Percentiles rank a stretch among this genome's conserved stretches.
These are phyloP conservation scores for Zaprionus lineosus DNA, from an alignment of 2,888 invertebrate genomes.

Conservation along the genomic window DNA sequence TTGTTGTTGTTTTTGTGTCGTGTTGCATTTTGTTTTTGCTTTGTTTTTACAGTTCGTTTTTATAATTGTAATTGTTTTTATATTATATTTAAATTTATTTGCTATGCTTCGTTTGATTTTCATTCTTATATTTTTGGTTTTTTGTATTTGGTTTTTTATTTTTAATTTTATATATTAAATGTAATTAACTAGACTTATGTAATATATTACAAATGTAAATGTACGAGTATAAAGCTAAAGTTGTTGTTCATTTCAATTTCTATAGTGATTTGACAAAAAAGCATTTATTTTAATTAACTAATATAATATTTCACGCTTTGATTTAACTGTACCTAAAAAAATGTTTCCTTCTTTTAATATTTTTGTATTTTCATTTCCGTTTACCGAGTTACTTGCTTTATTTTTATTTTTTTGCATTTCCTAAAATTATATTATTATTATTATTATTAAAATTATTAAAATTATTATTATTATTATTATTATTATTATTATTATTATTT, in stretches of 20 bases:
- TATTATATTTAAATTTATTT: constrained; percentile 65
- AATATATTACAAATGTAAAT: constrained; percentile 75
- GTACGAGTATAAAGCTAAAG: constrained; percentile 77
- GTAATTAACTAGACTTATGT: constrained; percentile 75
- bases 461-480: constrained; percentile 17
- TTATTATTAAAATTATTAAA: too few relatives aligned
- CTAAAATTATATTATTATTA: too few relatives aligned
- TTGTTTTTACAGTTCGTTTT: constrained; percentile 61
- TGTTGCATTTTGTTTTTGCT: constrained; percentile 17
- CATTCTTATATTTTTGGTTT: constrained; percentile 57
- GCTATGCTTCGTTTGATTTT: constrained; percentile 74
- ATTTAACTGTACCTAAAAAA: constrained; percentile 75
- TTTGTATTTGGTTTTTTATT: constrained; percentile 36
- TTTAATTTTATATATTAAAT: constrained; percentile 45
- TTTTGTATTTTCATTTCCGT: constrained; percentile 27
- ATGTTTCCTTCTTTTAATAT: constrained; percentile 32
- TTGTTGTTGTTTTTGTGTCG: too few relatives aligned
- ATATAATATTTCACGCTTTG: constrained; percentile 73
- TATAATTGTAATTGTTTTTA: constrained; percentile 38
- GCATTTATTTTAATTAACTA: constrained; percentile 74
- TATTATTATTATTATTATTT: constrained; percentile 16
- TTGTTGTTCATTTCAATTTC: constrained; percentile 65
- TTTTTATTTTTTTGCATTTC: constrained; percentile 19
- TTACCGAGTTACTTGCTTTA: constrained; percentile 1
- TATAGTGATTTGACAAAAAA: constrained; percentile 82